Percentiles rank a stretch among this genome's conserved stretches.
These are phyloP conservation scores for Triops cancriformis DNA, from an alignment of 1,140 invertebrate genomes.

Conservation along the genomic window DNA sequence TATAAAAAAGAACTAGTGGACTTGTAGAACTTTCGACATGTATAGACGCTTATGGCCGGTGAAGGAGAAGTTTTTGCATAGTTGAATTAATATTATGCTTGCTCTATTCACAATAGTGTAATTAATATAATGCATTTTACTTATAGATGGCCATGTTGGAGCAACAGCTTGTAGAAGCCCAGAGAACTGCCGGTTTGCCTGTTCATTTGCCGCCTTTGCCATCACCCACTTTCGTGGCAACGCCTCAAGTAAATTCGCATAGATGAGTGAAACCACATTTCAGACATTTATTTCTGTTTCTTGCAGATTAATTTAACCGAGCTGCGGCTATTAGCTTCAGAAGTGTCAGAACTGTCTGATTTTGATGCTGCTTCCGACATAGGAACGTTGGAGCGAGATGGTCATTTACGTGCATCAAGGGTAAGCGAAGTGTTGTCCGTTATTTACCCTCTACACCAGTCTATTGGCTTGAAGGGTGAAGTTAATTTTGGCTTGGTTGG, in stretches of 20 bases:
- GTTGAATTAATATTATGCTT: too few relatives aligned
- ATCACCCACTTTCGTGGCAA: slow-evolving; percentile 27
- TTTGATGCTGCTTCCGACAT: slow-evolving; percentile 59
- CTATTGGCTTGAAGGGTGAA: neutral
- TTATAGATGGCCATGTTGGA: slow-evolving; percentile 56
- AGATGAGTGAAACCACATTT: neutral
- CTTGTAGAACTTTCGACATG: too few relatives aligned
- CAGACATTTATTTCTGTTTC: neutral
- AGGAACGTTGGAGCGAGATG: slow-evolving; percentile 62
- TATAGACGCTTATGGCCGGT: too few relatives aligned
- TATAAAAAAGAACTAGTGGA: too few relatives aligned
- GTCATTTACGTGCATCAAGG: slow-evolving; percentile 16
- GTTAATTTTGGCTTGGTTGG: neutral
- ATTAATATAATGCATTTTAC: slow-evolving; percentile 26
- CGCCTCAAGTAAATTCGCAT: slow-evolving; percentile 28
- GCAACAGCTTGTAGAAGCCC: slow-evolving; percentile 64
- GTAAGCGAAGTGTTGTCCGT: neutral
- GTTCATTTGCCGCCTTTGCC: slow-evolving; percentile 40
- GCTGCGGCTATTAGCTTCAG: slow-evolving; percentile 57
- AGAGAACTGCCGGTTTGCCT: slow-evolving; percentile 75
- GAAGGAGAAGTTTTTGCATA: too few relatives aligned
- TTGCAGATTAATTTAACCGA: slow-evolving; percentile 39
- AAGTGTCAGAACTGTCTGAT: slow-evolving; percentile 59
- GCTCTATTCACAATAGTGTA: too few relatives aligned
- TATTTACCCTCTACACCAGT: neutral